These are phyloP conservation scores for Gobius niger DNA, from an alignment of 2,113 vertebrate species.

Conservation along the genomic window DNA sequence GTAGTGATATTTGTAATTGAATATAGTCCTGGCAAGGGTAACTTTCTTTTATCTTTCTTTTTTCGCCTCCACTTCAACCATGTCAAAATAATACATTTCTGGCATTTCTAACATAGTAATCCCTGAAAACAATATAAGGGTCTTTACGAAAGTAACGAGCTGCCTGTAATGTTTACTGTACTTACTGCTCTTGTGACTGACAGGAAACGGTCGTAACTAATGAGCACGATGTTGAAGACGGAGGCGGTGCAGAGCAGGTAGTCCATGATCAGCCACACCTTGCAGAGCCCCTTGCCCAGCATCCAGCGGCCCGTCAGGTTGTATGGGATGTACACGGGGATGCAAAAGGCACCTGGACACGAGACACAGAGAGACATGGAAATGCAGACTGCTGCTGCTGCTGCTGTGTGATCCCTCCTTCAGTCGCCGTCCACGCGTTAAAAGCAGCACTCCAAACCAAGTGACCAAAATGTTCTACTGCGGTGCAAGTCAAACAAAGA, in stretches of 20 bases:
- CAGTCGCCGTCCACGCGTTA: neutral
- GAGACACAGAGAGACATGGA: constrained; percentile 14
- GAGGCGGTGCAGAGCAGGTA: constrained; percentile 88
- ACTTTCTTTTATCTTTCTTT: no score
- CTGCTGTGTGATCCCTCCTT: constrained; percentile 20
- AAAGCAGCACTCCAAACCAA: constrained; percentile 9
- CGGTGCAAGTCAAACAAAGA: constrained; percentile 12
- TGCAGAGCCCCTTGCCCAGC: constrained; percentile 80
- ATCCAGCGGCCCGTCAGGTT: constrained; percentile 77
- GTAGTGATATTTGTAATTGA: no score
- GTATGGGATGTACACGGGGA: constrained; percentile 87
- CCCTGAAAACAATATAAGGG: no score
- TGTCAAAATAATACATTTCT: no score
- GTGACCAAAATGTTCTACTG: constrained; percentile 13
- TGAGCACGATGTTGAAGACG: constrained; percentile 89
- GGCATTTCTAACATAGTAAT: no score
- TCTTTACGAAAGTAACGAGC: constrained; percentile 13
- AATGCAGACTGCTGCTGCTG: constrained; percentile 9
- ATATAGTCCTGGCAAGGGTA: no score
- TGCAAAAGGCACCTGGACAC: constrained; percentile 82
- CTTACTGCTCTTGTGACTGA: constrained; percentile 91
- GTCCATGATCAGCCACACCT: constrained; percentile 85
- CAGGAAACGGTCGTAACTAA: constrained; percentile 91
- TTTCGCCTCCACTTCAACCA: no score
- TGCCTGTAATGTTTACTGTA: constrained; percentile 32